Base-by-base conservation (phyloP, 2,888 invertebrate species). In the Acronicta alni region DNA sequence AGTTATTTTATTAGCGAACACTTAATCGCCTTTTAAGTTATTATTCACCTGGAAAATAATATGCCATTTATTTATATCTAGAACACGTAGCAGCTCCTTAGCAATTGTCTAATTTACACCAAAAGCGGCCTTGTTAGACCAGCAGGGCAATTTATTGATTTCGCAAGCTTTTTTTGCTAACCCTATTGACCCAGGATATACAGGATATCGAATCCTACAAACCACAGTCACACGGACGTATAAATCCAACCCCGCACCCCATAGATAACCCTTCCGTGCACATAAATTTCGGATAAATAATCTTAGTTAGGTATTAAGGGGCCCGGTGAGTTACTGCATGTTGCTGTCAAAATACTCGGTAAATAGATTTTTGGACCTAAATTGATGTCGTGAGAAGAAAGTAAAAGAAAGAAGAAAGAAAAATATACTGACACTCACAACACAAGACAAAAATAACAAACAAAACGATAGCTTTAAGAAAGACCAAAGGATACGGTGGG, bases 251-350 rank as follows among this genome's bases (percentile, higher is more conserved):
- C 62, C 79, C 73, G 72, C 74, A 84, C 79, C 72, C 77, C 83
- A 81, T 89, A 89, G 88, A 89, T 89, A 86, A 89, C 89, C 88
- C 83, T 79, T 80, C 64, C 57, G 82, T 78, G 77, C 77, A 83
- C 87, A 88, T 89, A 88, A 89, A 89, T 89, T 85, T 78, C 57
- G 81, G 80, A 75, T 87, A 88, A 88, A 89, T 89, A 88, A 89
- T 89, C 87, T 87, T 83, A 84, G 84, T 84, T 88, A 77, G 64
- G 77, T 65, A 85, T 86, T 86, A 84, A 66, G 62, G 83, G 80
- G 75, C 43, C 68, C 63, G 62, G 74, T 71, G 79, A 75, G 67
- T 81, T 81, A 82, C 80, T 66, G 69, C 62, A 43, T 59, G 48
- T 41, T 68, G 58, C 65, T 76, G 77, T 76, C 75, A 67, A 72